phyloP scores from a whole-genome alignment of 1,140 invertebrate species.

The Drosophila subpulchrella region DNA sequence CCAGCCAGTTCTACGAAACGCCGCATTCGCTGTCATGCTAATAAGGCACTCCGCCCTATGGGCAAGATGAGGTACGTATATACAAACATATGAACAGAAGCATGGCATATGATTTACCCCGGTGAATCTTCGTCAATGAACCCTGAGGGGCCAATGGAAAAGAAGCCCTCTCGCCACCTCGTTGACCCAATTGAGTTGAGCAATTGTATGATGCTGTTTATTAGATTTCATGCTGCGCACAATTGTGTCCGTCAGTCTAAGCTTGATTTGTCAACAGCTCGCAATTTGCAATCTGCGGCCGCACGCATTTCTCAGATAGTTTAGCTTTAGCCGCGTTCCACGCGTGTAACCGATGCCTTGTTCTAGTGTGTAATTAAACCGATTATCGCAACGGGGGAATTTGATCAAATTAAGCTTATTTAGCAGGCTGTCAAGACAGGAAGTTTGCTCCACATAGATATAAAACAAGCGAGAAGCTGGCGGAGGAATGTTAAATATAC shows the following conservation, averaged over 20 bases:
- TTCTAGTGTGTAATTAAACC: conserved; percentile 72
- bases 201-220: conserved; percentile 67
- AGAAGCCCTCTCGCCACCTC: conserved; percentile 37
- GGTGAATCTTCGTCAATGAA: conserved; percentile 43
- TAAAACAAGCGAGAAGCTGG: conserved; percentile 20
- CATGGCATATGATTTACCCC: conserved; percentile 2
- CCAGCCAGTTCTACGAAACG: conserved; percentile 34
- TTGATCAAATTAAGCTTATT: conserved; percentile 66
- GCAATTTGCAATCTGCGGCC: conserved; percentile 27
- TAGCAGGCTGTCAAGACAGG: conserved; percentile 42
- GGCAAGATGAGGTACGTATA: conserved; percentile 14
- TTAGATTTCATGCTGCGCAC: conserved; percentile 69
- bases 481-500: neutral
- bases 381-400: conserved; percentile 55
- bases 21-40: conserved; percentile 46
- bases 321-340: conserved; percentile 13
- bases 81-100: neutral
- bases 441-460: conserved; percentile 46
- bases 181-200: conserved; percentile 74
- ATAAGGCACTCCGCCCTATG: conserved; percentile 25
- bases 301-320: conserved; percentile 44
- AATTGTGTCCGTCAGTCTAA: conserved; percentile 59
- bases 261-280: conserved; percentile 56
- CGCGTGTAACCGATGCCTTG: conserved; percentile 47
- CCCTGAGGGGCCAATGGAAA: conserved; percentile 9